Conservation (phyloP, 2,113 vertebrate species). For the Xyliphius kryptos region DNA sequence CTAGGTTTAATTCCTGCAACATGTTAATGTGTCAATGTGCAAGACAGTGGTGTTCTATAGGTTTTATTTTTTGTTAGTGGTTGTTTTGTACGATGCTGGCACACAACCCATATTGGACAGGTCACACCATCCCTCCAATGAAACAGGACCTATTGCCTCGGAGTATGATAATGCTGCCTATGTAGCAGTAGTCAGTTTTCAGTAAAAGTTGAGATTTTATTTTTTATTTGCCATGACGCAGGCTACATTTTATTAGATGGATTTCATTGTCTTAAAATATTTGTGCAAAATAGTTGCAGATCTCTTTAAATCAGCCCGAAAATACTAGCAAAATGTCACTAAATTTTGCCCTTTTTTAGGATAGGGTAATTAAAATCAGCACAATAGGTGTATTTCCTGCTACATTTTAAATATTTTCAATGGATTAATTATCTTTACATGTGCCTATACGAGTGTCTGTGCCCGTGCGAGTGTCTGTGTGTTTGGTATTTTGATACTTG, state of each 20-base stretch:
- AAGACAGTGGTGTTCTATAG: too few species aligned
- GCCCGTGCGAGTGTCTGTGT: too few species aligned
- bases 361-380: too few species aligned
- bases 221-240: slow-evolving; percentile 38
- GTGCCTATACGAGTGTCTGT: too few species aligned
- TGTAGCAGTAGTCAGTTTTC: slow-evolving; percentile 43
- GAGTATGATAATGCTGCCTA: slow-evolving; percentile 23
- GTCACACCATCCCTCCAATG: slow-evolving; percentile 30
- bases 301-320: background rate
- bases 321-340: too few species aligned
- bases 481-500: too few species aligned
- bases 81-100: background rate
- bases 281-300: too few species aligned
- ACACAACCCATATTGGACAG: background rate
- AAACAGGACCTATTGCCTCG: slow-evolving; percentile 11
- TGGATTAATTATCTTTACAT: too few species aligned
- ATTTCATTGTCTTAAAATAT: slow-evolving; percentile 62
- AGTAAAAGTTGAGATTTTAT: slow-evolving; percentile 41
- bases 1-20: background rate
- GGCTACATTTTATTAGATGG: slow-evolving; percentile 63
- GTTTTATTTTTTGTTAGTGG: too few species aligned
- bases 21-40: background rate
- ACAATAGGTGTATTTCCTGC: too few species aligned
- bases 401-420: too few species aligned
- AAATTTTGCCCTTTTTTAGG: too few species aligned